phyloP scores from a whole-genome alignment of 2,113 vertebrate species.

The Silurus glanis region DNA sequence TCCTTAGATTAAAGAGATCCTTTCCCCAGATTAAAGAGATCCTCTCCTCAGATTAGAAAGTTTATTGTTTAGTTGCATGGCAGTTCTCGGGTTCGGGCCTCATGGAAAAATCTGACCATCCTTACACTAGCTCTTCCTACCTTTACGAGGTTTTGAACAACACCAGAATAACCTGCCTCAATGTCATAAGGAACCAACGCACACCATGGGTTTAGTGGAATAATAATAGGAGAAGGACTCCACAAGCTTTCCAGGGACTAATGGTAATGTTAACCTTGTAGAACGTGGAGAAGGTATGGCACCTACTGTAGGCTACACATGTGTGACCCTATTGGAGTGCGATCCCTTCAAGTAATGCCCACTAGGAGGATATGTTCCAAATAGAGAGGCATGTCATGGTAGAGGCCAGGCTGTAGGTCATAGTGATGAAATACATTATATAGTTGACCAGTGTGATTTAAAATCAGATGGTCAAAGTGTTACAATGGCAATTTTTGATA shows the following conservation, averaged over 20 bases:
- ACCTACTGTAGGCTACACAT: not conserved
- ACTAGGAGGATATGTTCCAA: not conserved
- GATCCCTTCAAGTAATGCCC: not conserved
- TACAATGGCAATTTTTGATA: not conserved
- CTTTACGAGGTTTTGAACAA: not conserved
- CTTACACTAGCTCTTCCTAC: not conserved
- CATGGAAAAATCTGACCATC: too few species aligned
- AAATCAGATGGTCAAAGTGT: not conserved
- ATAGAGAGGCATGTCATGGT: not conserved
- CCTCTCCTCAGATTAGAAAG: too few species aligned
- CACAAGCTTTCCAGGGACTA: not conserved
- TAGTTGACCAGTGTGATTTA: not conserved
- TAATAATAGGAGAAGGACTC: not conserved
- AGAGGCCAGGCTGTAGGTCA: not conserved
- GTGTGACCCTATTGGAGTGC: not conserved
- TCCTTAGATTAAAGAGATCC: too few species aligned
- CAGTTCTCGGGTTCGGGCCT: too few species aligned
- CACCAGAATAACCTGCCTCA: not conserved
- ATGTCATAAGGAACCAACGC: not conserved
- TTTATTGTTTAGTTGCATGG: too few species aligned
- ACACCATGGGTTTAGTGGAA: not conserved
- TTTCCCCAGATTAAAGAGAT: too few species aligned
- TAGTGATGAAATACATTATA: not conserved
- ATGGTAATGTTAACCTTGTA: not conserved
- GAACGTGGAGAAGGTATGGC: not conserved